A percentile compares a stretch with the other conserved stretches of the same genome.
These are phyloP conservation scores for Plecturocebus donacophilus DNA, from an alignment of 2,113 vertebrate species.

Conservation along the genomic window DNA sequence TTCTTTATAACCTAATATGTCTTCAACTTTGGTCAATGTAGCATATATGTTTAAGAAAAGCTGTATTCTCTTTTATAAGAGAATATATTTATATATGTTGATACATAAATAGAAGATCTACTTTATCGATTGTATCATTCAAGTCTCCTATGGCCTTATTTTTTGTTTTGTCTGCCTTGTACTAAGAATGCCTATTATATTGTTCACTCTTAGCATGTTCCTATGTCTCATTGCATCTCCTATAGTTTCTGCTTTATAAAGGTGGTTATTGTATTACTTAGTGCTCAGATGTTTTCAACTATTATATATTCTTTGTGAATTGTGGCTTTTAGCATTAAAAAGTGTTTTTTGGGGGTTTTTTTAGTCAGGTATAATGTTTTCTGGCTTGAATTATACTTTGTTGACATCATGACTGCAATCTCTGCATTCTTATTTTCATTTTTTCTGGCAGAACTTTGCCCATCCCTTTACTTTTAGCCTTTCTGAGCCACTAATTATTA, in stretches of 20 bases:
- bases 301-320: neutral
- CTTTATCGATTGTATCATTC: neutral
- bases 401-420: neutral
- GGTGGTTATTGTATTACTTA: neutral
- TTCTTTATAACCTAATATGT: neutral
- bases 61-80: neutral
- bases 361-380: neutral
- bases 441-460: neutral
- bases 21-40: neutral
- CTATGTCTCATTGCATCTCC: neutral
- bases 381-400: neutral
- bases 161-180: neutral
- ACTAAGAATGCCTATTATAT: neutral
- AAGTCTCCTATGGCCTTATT: neutral
- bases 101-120: neutral
- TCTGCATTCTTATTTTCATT: neutral
- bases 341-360: neutral
- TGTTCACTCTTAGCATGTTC: neutral
- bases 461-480: neutral
- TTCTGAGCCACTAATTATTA: neutral
- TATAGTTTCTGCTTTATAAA: neutral
- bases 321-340: neutral
- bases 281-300: neutral
- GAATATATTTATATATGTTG: neutral
- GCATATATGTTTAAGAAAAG: neutral